Evolutionary conservation across 23 tunicate genomes (phyloP).

Genomic region (Clavelina lepadiformis): DNA sequence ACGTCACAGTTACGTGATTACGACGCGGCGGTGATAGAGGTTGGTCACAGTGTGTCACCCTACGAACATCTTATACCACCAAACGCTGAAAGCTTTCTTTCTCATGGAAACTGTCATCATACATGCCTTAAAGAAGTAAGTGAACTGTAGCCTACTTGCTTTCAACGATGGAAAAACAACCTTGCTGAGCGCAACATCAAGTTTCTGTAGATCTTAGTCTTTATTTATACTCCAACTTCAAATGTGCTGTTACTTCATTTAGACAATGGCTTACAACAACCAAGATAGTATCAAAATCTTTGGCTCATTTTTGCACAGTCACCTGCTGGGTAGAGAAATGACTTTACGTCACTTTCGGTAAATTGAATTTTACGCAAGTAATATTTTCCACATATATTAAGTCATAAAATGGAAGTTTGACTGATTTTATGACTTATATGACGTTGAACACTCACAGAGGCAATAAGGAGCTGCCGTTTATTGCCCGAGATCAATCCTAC

Average conservation of each 20-base stretch:
- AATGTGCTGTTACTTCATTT: too few species aligned
- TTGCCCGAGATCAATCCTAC: neutral
- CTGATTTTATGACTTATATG: too few species aligned
- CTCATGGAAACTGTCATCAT: slow-evolving; percentile 20
- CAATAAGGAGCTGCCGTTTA: neutral
- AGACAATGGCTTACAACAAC: slow-evolving; percentile 17
- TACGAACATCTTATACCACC: slow-evolving; percentile 42
- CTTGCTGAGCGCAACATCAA: too few species aligned
- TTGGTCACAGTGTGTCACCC: slow-evolving; percentile 19
- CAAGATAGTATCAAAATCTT: slow-evolving; percentile 24
- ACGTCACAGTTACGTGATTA: slow-evolving; percentile 31
- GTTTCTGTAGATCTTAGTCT: too few species aligned
- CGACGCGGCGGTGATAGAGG: slow-evolving; percentile 36
- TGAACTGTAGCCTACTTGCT: too few species aligned
- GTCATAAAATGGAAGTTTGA: too few species aligned
- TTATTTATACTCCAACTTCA: too few species aligned
- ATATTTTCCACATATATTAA: too few species aligned
- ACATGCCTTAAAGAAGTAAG: slow-evolving; percentile 30
- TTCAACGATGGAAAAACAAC: too few species aligned
- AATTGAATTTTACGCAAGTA: too few species aligned
- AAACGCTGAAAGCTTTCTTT: slow-evolving; percentile 31
- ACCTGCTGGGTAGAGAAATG: slow-evolving; percentile 20
- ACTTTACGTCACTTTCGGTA: slow-evolving; percentile 40
- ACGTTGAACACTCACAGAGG: too few species aligned
- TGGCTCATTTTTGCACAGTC: slow-evolving; percentile 27